Base-by-base conservation (phyloP, 2,888 invertebrate genomes). In the Petrolisthes manimaculis region DNA sequence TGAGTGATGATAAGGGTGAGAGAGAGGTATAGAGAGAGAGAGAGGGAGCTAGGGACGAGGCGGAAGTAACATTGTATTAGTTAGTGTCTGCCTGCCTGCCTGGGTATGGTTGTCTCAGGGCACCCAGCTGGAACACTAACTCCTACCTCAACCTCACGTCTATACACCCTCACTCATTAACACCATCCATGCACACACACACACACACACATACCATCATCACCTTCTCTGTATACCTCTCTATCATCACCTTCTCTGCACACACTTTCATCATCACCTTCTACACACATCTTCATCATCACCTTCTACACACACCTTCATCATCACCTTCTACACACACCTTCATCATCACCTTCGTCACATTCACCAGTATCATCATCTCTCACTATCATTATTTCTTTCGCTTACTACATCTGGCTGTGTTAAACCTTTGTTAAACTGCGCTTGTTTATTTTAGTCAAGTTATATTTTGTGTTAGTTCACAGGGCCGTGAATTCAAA, bases 201-300 rank as follows among this genome's bases (percentile, higher is more conserved):
- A 84, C 51, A 84, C 83, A 75, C 74, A 84, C 69, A 75, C 75
- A 84, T n/a, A n/a, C n/a, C 74, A 74, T n/a, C 24, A 74, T 67
- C 67, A 18, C n/a, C 24, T 14, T 37, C 37, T 37, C 21, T 74
- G 9, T 9, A 74, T 74, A n/a, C 74, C 8, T 74, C 74, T 37
- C 21, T 21, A 74, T 21, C 74, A 74, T 74, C 37, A 74, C 5
- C 74, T 9, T 74, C 74, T 21, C 74, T 74, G 24, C 8, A 21
- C 6, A 9, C 0, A 21, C n/a, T 21, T 21, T 18, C 37, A 37
- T 37, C 37, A 37, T 37, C 37, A 37, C 37, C 37, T 37, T 37
- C 37, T 37, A 37, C 37, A 37, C 37, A 37, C 37, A 37, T 2
- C 2, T 37, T 37, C 37, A 37, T 37, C 37, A 37, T n/a, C n/a